A percentile compares a stretch with the other conserved stretches of the same genome.
Conservation (phyloP, 2,888 invertebrate species). For the Ptychoptera albimana region DNA sequence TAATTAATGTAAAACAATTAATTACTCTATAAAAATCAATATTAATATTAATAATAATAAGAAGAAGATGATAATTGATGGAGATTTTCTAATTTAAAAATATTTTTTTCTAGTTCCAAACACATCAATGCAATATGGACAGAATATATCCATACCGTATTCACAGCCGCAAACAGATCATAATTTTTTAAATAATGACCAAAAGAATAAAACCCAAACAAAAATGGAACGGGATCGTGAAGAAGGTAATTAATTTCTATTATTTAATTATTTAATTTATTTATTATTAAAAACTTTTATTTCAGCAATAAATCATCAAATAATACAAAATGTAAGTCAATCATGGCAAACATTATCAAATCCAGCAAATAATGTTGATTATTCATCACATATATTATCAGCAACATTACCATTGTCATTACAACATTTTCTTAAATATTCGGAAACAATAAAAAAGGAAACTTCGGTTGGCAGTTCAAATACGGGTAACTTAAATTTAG, state of each 20-base stretch:
- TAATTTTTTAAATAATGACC: conserved; percentile 30
- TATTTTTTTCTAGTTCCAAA: conserved; percentile 27
- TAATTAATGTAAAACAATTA: too few species aligned
- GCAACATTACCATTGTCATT: conserved; percentile 33
- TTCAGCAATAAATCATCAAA: conserved; percentile 30
- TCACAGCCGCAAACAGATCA: conserved; percentile 31
- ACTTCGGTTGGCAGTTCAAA: conserved; percentile 24
- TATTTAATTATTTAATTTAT: background rate
- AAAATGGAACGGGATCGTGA: conserved; percentile 32
- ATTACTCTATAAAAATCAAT: too few species aligned
- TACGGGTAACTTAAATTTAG: conserved; percentile 26
- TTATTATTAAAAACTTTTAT: conserved; percentile 1
- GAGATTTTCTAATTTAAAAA: too few species aligned
- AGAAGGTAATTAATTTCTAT: conserved; percentile 23
- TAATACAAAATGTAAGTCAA: conserved; percentile 31
- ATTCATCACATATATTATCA: conserved; percentile 31
- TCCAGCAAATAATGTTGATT: conserved; percentile 31
- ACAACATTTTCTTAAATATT: conserved; percentile 33
- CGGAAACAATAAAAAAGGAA: conserved; percentile 33
- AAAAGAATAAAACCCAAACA: conserved; percentile 32
- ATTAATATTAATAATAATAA: too few species aligned
- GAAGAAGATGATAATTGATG: too few species aligned
- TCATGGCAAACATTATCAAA: conserved; percentile 32
- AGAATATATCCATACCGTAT: conserved; percentile 32
- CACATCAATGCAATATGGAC: conserved; percentile 31